Evolutionary conservation across 2,797 vertebrate genomes (phyloP).

Genomic region (Heteromormyrus szaboi): DNA sequence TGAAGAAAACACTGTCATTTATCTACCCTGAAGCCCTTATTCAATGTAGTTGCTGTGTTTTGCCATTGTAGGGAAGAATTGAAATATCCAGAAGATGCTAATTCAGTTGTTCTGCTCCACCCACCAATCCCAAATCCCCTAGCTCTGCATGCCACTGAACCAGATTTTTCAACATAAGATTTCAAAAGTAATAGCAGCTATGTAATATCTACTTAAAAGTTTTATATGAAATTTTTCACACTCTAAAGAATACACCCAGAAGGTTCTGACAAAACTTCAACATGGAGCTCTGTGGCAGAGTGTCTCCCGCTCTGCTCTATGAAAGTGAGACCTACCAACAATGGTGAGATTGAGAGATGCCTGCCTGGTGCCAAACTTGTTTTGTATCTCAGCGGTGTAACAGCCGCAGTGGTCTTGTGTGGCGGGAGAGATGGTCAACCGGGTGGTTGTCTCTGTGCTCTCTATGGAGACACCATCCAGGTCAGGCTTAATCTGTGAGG

Average conservation of each 20-base stretch:
- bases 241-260: not conserved
- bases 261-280: not conserved
- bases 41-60: not conserved
- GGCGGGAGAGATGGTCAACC: slow-evolving; percentile 79
- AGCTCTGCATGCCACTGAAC: not conserved
- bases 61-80: not conserved
- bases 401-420: slow-evolving; percentile 95
- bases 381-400: slow-evolving; percentile 83
- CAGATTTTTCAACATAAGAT: not conserved
- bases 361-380: slow-evolving; percentile 78
- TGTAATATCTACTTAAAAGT: not conserved
- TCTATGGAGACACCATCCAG: slow-evolving; percentile 72
- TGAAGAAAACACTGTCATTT: not conserved
- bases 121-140: not conserved
- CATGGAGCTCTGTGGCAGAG: not conserved
- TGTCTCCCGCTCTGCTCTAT: not conserved
- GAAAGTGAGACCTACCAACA: slow-evolving; percentile 66
- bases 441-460: slow-evolving; percentile 71
- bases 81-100: not conserved
- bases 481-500: slow-evolving; percentile 73
- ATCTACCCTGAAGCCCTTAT: not conserved
- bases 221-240: not conserved
- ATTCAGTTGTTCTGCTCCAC: not conserved
- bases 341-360: slow-evolving; percentile 94
- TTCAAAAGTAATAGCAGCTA: not conserved